Conservation (phyloP, 2,797 vertebrate species). For the Neosilurus hyrtlii region DNA sequence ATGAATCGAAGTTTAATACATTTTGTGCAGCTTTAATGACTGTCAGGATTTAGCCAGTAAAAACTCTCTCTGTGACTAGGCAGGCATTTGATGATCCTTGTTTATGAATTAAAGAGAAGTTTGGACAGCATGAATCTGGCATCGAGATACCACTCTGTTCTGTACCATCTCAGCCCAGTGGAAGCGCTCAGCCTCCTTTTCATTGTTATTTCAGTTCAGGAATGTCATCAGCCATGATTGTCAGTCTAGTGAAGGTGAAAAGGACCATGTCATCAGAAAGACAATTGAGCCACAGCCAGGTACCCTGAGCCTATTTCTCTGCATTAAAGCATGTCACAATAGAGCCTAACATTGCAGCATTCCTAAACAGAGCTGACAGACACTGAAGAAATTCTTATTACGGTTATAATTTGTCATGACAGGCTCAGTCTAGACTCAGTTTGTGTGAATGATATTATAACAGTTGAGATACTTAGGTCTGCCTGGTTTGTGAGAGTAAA, state of each 20-base stretch:
- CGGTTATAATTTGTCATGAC: constrained; percentile 41
- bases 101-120: constrained; percentile 46
- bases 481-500: constrained; percentile 13
- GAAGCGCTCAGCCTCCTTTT: neutral
- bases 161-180: neutral
- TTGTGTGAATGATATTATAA: constrained; percentile 36
- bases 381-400: constrained; percentile 33
- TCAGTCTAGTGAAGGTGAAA: constrained; percentile 32
- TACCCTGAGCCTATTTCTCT: constrained; percentile 19
- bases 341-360: constrained; percentile 28
- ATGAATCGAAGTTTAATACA: neutral
- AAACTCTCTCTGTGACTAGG: neutral
- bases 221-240: constrained; percentile 11
- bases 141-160: constrained; percentile 17
- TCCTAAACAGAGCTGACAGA: constrained; percentile 41
- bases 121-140: constrained; percentile 13
- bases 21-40: too few relatives aligned
- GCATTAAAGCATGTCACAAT: constrained; percentile 40
- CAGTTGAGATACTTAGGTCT: constrained; percentile 16
- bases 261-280: constrained; percentile 38
- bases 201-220: constrained; percentile 11
- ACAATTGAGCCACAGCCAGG: constrained; percentile 31
- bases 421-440: constrained; percentile 31
- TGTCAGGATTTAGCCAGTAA: neutral
- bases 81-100: neutral